Evolutionary conservation across 2,888 invertebrate genomes (phyloP).

Genomic region (Lasius fuliginosus): DNA sequence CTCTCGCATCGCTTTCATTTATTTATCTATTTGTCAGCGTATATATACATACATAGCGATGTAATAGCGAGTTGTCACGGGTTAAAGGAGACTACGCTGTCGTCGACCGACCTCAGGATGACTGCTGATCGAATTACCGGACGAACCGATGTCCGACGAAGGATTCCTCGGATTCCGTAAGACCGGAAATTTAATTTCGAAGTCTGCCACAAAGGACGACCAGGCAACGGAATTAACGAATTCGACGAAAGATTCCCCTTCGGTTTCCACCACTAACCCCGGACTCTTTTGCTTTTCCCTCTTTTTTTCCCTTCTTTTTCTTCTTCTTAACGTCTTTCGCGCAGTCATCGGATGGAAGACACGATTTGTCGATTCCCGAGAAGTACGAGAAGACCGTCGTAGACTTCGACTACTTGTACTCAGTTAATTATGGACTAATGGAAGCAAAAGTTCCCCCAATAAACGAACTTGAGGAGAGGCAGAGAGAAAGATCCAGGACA

Average conservation of each 20-base stretch:
- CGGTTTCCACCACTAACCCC: constrained; percentile 24
- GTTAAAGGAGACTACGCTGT: constrained; percentile 33
- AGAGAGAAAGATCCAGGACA: constrained; percentile 9
- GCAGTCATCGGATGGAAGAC: constrained; percentile 20
- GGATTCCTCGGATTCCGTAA: constrained; percentile 73
- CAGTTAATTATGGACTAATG: constrained; percentile 67
- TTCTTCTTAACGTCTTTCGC: constrained; percentile 2
- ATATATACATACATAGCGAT: constrained; percentile 2
- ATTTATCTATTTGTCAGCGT: constrained; percentile 26
- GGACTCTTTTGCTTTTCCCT: neutral
- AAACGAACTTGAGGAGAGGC: constrained; percentile 43
- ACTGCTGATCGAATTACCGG: constrained; percentile 76
- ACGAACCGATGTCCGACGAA: constrained; percentile 62
- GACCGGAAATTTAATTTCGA: constrained; percentile 75
- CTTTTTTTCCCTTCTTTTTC: neutral
- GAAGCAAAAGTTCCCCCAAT: constrained; percentile 62
- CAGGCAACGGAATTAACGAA: constrained; percentile 72
- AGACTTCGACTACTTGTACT: constrained; percentile 60
- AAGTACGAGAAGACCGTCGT: constrained; percentile 19
- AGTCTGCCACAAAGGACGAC: constrained; percentile 66
- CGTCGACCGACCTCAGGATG: constrained; percentile 50
- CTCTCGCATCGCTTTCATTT: constrained; percentile 38
- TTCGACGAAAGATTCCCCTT: constrained; percentile 60
- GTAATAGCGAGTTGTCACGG: constrained; percentile 10
- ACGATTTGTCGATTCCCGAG: constrained; percentile 45